Evolutionary conservation across 2,113 vertebrate species (phyloP), one percentile per base, ranked within the genome.

Genomic region (Platysternon megacephalum): DNA sequence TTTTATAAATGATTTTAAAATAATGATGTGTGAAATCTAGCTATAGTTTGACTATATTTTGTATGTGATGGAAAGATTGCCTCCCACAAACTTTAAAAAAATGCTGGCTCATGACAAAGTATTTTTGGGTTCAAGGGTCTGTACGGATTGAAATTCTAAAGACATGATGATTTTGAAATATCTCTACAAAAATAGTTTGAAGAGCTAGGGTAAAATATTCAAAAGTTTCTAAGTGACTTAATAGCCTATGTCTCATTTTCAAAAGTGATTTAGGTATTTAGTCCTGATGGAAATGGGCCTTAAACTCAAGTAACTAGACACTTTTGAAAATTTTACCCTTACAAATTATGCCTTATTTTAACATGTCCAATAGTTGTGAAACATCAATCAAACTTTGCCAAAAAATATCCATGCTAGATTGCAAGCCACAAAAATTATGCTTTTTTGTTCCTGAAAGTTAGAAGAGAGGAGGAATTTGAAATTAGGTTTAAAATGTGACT

Each of bases 291-390:
- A 58, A 58, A 58, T 58, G 28, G 56, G 28, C 11, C 28, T 56
- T 56, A 58, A 28, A 4, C 28, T 58, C 56, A 29, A 58, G 11
- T 29, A 58, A 58, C 56, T 58, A 58, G 56, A 58, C 28, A 58
- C 11, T 29, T 88, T 53, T 22, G 83, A 79, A 74, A 82, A 8
- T 0, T 3, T 53, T 56, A 51, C 84, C 35, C 84, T 53, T 0
- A 0, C 6, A 61, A 46, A 44, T 4, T 42, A 24, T 13, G 1
- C 3, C 8, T 16, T 46, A 26, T 42, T 68, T n/a, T 8, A 9
- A 86, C 29, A 39, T 55, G 8, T 44, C 86, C 48, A 1, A 85
- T 94, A 26, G 84, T 86, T 85, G 90, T 51, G 78, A 52, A 95
- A 90, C 42, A 32, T 65, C 49, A 4, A 13, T 5, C 72, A 82